These are phyloP conservation scores for Nebria ingens DNA, from an alignment of 1,140 invertebrate genomes.

Conservation along the genomic window DNA sequence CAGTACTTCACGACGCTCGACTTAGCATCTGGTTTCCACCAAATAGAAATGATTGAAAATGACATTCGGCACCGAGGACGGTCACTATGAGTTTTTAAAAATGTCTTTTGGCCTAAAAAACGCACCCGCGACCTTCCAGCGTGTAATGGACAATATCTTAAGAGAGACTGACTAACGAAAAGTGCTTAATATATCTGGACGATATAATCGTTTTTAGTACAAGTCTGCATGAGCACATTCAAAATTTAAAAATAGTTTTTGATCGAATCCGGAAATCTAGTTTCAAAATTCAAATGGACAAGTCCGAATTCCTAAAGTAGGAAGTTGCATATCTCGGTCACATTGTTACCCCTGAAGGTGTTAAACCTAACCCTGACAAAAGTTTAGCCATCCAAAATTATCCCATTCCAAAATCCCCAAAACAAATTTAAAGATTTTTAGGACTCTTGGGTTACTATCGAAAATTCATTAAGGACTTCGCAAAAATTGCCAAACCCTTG, in stretches of 20 bases:
- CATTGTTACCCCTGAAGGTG: conserved; percentile 16
- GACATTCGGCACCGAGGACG: conserved; percentile 28
- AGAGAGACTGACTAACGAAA: conserved; percentile 22
- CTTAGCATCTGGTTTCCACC: conserved; percentile 36
- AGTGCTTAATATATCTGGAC: conserved; percentile 30
- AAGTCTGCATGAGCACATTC: conserved; percentile 20
- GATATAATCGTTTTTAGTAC: conserved; percentile 22
- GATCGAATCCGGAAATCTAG: conserved; percentile 16
- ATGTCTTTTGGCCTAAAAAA: conserved; percentile 33
- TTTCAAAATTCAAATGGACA: conserved; percentile 23
- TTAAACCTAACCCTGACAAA: conserved; percentile 17
- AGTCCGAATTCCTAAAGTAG: conserved; percentile 20
- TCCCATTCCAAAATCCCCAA: conserved; percentile 16
- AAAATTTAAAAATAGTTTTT: conserved; percentile 17
- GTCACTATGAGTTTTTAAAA: conserved; percentile 30
- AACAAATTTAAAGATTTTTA: conserved; percentile 18
- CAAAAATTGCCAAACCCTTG: conserved; percentile 29
- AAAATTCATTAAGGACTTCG: conserved; percentile 21
- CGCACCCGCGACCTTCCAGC: conserved; percentile 33
- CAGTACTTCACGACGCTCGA: conserved; percentile 35
- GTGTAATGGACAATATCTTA: conserved; percentile 33
- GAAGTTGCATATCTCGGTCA: conserved; percentile 14
- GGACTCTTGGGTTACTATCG: conserved; percentile 17
- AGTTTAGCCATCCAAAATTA: conserved; percentile 16
- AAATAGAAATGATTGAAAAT: conserved; percentile 38